phyloP scores from a whole-genome alignment of 1,140 invertebrate genomes.

The Cotesia glomerata region DNA sequence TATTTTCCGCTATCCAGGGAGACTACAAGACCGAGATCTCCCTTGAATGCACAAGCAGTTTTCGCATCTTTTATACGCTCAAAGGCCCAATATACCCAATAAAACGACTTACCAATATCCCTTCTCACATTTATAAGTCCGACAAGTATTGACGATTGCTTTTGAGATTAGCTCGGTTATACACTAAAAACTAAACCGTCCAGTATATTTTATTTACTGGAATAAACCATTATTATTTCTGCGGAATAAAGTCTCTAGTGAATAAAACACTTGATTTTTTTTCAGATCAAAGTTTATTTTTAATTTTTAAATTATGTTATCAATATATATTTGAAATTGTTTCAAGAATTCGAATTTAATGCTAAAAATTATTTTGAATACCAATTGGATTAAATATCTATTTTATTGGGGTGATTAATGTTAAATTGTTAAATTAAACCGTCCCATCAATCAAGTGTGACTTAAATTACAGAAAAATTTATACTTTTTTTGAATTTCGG shows the following conservation, averaged over 20 bases:
- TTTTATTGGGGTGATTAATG: too few relatives aligned
- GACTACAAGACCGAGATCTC: not conserved
- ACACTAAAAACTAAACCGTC: not conserved
- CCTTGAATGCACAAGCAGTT: slow-evolving; percentile 7
- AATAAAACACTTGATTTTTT: too few relatives aligned
- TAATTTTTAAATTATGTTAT: too few relatives aligned
- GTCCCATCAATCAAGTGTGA: not conserved
- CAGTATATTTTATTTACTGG: not conserved
- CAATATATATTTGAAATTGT: too few relatives aligned
- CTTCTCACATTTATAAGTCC: too few relatives aligned
- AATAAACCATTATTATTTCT: not conserved
- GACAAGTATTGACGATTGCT: slow-evolving; percentile 5
- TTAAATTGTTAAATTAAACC: not conserved
- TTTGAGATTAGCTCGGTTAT: not conserved
- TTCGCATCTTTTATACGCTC: not conserved
- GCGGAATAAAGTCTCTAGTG: too few relatives aligned
- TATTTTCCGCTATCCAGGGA: not conserved
- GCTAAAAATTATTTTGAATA: too few relatives aligned
- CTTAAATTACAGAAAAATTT: not conserved
- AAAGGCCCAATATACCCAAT: not conserved
- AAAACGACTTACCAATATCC: not conserved
- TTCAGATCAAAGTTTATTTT: too few relatives aligned
- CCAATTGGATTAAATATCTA: too few relatives aligned
- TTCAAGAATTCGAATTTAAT: too few relatives aligned
- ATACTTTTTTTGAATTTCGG: too few relatives aligned